Percentiles rank a stretch among this genome's conserved stretches.
phyloP scores from a whole-genome alignment of 2,888 invertebrate species.

The Apamea monoglypha region DNA sequence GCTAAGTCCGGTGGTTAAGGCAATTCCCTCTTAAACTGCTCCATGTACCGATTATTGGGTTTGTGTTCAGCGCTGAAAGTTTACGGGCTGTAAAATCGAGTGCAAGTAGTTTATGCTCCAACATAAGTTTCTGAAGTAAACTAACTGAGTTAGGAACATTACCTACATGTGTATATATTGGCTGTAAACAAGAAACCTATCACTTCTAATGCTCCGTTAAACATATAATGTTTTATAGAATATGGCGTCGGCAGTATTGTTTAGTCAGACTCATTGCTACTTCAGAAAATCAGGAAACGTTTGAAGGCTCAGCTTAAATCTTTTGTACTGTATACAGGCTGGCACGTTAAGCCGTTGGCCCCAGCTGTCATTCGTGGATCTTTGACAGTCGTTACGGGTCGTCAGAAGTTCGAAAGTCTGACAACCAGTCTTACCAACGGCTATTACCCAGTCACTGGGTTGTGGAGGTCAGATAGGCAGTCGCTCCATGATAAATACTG shows the following conservation, averaged over 20 bases:
- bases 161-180: background rate
- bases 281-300: background rate
- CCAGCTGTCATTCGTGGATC: no score
- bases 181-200: conserved; percentile 15
- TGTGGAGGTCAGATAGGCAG: no score
- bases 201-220: background rate
- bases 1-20: conserved; percentile 4
- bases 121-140: conserved; percentile 22
- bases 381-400: no score
- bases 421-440: no score
- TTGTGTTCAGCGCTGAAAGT: conserved; percentile 23
- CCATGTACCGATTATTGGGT: conserved; percentile 16
- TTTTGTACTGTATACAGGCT: no score
- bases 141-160: conserved; percentile 20
- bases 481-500: no score
- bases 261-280: background rate
- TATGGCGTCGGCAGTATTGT: background rate
- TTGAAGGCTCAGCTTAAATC: background rate
- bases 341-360: no score
- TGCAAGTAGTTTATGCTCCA: conserved; percentile 30
- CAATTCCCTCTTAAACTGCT: conserved; percentile 13
- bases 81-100: conserved; percentile 30
- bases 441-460: no score
- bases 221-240: background rate
- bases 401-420: no score